Evolutionary conservation across 2,797 vertebrate species (phyloP), one percentile per base, ranked within the genome.

Genomic region (Siniperca scherzeri): DNA sequence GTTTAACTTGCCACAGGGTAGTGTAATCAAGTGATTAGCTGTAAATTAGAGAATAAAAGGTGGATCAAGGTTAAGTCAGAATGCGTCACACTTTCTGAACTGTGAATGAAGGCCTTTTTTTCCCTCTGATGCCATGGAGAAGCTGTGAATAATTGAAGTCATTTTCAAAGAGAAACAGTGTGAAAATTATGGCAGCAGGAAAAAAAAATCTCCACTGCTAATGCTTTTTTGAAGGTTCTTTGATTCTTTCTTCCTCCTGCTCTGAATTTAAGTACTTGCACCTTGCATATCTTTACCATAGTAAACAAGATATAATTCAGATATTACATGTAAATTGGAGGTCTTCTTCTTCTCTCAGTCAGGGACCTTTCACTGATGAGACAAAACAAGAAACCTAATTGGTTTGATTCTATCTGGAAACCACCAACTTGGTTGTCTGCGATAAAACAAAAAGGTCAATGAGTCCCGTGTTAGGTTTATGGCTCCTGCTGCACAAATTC

Each of bases 141-240:
- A 61, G 36, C 78, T 89, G 72, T 82, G 78, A 87, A 84, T 89
- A 87, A 90, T 78, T 87, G 13, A 86, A 81, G 77, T 65, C 9
- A 68, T 83, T 90, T 87, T 90, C 70, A 90, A 71, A 87, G 69
- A 70, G 53, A 75, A 75, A 68, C 57, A 69, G 71, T 38, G 67
- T 76, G 61, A 75, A 81, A 82, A 88, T 84, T 4, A 79, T 69
- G 27, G 33, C 70, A 80, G 84, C 53, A 56, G 36, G 25, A 6
- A 59, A 48, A 36, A 36, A 67, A 80, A 57, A 66, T 17, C 44
- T 60, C 67, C 38, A 40, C 46, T 27, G 3, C 21, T 66, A 80
- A 70, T 78, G 50, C 30, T 30, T 30, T 30, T 30, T 30, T 50
- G 36, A 78, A 33, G 33, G 55, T 33, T 70, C 13, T 68, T 66